Evolutionary conservation across 2,797 vertebrate genomes (phyloP).

Genomic region (Thripadectes ignobilis): DNA sequence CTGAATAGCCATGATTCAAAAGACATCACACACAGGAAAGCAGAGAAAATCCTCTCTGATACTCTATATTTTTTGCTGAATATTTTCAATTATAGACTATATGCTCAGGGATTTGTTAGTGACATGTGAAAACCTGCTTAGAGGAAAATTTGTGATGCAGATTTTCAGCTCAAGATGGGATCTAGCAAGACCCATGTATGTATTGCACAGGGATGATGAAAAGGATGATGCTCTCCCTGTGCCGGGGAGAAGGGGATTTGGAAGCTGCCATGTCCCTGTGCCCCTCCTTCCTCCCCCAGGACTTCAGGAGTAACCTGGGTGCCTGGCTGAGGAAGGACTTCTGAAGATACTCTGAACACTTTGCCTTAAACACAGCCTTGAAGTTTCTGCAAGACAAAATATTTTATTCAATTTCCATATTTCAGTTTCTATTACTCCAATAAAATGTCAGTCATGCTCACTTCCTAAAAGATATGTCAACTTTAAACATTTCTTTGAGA

Average conservation of each 20-base stretch:
- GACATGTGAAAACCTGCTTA: not conserved
- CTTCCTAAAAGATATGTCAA: not conserved
- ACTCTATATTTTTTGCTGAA: not conserved
- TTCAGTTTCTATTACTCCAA: not conserved
- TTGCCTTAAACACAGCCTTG: not conserved
- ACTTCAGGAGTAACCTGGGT: rapidly evolving
- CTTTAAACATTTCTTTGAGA: not conserved
- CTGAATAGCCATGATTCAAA: not conserved
- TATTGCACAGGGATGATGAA: not conserved
- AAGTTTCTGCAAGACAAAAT: not conserved
- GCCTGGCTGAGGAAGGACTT: not conserved
- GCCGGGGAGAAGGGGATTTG: not conserved
- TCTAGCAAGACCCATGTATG: not conserved
- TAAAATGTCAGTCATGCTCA: not conserved
- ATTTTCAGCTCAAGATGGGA: not conserved
- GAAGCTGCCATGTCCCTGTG: not conserved
- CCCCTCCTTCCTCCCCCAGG: not conserved
- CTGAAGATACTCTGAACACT: not conserved
- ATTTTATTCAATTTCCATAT: not conserved
- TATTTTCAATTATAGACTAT: not conserved
- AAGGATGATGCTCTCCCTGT: not conserved
- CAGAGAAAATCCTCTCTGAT: not conserved
- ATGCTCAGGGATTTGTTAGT: not conserved
- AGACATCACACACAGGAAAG: not conserved
- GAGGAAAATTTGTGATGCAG: not conserved